Base-by-base conservation (phyloP, 2,888 invertebrate species). In the Phania funesta region DNA sequence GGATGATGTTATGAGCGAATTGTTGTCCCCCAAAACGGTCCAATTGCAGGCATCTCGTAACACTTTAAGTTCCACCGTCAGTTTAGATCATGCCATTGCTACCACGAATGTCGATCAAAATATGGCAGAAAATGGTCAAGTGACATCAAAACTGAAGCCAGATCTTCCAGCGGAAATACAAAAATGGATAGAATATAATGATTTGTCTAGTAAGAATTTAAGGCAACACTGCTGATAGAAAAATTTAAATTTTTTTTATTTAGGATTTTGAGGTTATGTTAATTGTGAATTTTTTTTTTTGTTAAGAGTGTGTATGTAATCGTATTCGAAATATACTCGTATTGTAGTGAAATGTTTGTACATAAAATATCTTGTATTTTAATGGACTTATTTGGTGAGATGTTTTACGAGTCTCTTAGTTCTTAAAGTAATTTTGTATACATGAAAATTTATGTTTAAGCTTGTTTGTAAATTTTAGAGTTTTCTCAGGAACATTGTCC, bases 101-200 rank as follows among this genome's bases (percentile, higher is more conserved):
- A 83, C 83, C 16, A 86, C 86, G 13, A 85, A 84, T 80, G 74
- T 85, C 24, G 87, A 88, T 58, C 78, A 75, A 20, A 65, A 78
- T 64, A 84, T 84, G 80, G 85, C 86, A 3, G 90, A 92, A 83
- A 89, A 89, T 80, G 89, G 87, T 24, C 89, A 87, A 68, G 85
- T 86, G 52, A 86, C 79, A 68, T 76, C 86, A 26, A 91, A 90
- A 71, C 74, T 89, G 26, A 93, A 93, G 87, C 94, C 94, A 0
- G 92, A 93, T 87, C 90, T 94, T 85, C 93, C 94, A 16, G 91
- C 92, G 48, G 95, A 95, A 87, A 92, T 95, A 7, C 92, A 92
- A 50, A 93, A 93, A 86, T 95, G 95, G 94, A 92, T 95, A 52
- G 94, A 95, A 87, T 93, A 93, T 85, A 95, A 95, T 87, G 94